These are phyloP conservation scores for Holothuria scabra DNA, from an alignment of 53 echinoderm and acorn worm species.

Conservation along the genomic window DNA sequence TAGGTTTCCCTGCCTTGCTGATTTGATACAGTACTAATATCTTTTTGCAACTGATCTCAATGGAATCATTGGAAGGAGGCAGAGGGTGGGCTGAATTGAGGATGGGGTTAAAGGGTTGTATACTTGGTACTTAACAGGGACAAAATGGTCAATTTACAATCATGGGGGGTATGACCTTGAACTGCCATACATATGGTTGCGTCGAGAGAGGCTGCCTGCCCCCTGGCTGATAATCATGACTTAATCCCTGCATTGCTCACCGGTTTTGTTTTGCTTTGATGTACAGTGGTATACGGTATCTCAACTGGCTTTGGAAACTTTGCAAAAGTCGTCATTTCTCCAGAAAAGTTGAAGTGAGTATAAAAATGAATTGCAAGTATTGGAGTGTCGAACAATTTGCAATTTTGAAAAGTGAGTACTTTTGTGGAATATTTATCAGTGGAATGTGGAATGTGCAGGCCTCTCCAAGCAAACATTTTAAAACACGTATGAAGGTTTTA, in stretches of 20 bases:
- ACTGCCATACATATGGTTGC: too few species aligned
- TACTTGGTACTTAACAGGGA: background rate
- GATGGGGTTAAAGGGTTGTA: background rate
- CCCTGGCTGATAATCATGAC: background rate
- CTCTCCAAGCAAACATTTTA: too few species aligned
- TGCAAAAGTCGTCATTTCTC: slow-evolving; percentile 85
- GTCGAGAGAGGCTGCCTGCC: too few species aligned
- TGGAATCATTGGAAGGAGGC: too few species aligned
- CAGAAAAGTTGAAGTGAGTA: slow-evolving; percentile 84
- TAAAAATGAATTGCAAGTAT: too few species aligned
- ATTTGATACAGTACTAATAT: too few species aligned
- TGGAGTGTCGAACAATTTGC: background rate
- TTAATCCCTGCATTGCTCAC: background rate
- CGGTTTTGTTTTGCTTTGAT: background rate
- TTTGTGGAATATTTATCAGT: background rate
- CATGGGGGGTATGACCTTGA: too few species aligned
- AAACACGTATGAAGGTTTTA: too few species aligned
- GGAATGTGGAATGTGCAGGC: too few species aligned
- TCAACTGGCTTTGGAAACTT: slow-evolving; percentile 99
- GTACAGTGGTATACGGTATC: slow-evolving; percentile 94
- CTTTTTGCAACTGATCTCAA: too few species aligned
- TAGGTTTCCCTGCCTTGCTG: too few species aligned
- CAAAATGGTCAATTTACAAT: too few species aligned
- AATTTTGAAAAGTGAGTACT: background rate
- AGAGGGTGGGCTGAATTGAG: background rate